Conservation (phyloP, 2,113 vertebrate species). For the Hippoglossus stenolepis region DNA sequence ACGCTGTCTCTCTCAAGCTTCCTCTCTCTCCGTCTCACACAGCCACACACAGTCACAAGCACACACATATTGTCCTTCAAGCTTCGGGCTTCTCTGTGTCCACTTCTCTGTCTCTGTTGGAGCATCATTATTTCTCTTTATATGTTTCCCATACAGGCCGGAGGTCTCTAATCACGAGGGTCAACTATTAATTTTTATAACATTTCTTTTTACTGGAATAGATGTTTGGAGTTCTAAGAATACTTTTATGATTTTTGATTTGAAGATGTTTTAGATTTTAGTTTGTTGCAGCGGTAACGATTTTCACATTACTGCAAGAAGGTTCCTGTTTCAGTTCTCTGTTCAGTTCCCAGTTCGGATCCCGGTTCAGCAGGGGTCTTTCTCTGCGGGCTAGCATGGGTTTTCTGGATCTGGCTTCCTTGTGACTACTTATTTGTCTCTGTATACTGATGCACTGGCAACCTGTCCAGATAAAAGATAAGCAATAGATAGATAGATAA, state of each 20-base stretch:
- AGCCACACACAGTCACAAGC: conserved; percentile 31
- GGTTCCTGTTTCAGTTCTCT: too few species aligned
- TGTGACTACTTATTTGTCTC: too few species aligned
- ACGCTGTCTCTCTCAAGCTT: conserved; percentile 52
- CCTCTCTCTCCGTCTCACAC: conserved; percentile 28
- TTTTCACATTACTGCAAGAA: too few species aligned
- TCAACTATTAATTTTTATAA: neutral
- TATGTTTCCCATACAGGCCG: neutral
- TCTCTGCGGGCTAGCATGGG: too few species aligned
- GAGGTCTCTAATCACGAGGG: neutral
- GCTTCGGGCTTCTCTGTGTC: conserved; percentile 35
- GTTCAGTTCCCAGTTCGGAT: too few species aligned
- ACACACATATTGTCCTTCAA: conserved; percentile 61
- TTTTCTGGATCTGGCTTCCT: too few species aligned
- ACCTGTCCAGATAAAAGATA: too few species aligned
- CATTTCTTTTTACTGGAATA: too few species aligned
- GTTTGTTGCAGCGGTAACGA: neutral
- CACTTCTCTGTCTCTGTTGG: conserved; percentile 15
- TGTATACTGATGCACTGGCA: too few species aligned
- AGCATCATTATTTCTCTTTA: conserved; percentile 15
- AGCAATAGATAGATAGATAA: too few species aligned
- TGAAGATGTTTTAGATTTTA: neutral
- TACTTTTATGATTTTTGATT: neutral
- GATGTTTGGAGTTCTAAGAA: too few species aligned
- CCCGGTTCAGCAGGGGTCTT: too few species aligned